These are phyloP conservation scores for Leucophenga montana DNA, from an alignment of 2,888 invertebrate genomes.

Conservation along the genomic window DNA sequence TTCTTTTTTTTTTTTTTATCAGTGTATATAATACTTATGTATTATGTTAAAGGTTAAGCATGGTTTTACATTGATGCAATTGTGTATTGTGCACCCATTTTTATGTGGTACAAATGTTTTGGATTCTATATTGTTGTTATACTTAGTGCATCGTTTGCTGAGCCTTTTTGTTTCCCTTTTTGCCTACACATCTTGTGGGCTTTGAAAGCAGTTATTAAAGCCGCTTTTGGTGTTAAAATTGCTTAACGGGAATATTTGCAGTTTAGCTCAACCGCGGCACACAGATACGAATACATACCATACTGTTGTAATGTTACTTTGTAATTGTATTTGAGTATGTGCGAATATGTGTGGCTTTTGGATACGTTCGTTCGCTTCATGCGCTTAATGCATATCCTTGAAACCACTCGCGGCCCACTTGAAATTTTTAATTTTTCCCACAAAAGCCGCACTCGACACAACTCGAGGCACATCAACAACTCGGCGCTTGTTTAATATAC, in stretches of 20 bases:
- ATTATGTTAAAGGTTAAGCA: constrained; percentile 32
- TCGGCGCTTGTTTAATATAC: constrained; percentile 31
- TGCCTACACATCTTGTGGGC: neutral
- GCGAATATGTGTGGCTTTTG: constrained; percentile 2
- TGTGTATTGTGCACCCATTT: neutral
- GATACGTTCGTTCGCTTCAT: constrained; percentile 44
- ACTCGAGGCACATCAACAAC: constrained; percentile 65
- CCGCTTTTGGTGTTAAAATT: constrained; percentile 19
- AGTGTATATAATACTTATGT: neutral
- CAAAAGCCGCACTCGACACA: constrained; percentile 69
- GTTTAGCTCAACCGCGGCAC: constrained; percentile 26
- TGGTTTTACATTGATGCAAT: neutral
- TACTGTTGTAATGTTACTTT: constrained; percentile 30
- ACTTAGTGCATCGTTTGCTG: neutral
- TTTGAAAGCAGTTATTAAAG: constrained; percentile 27
- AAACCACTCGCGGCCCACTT: constrained; percentile 70
- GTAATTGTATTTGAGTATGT: constrained; percentile 32
- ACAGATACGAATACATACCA: constrained; percentile 39
- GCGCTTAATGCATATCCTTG: constrained; percentile 68
- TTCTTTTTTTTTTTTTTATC: neutral
- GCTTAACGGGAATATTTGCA: constrained; percentile 27
- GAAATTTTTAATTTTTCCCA: constrained; percentile 70
- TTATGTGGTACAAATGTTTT: too few species aligned
- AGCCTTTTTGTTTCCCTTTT: too few species aligned
- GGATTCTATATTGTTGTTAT: neutral